Base-by-base conservation (phyloP, 2,888 invertebrate species). In the Nomada flava region DNA sequence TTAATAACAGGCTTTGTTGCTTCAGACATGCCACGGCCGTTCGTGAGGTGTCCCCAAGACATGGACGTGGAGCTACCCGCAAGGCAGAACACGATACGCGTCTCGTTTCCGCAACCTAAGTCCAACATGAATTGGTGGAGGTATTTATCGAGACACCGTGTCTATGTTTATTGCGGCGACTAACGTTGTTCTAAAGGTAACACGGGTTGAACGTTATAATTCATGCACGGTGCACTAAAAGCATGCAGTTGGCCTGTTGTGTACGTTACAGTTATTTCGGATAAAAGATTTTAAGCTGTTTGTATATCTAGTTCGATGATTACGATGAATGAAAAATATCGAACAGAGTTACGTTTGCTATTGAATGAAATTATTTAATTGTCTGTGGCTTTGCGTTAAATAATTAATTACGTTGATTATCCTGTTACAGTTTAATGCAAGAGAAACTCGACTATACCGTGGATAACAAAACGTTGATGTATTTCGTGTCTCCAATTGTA, bases 61-160 rank as follows among this genome's bases (percentile, higher is more conserved):
- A 94, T 96, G 59, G 95, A 95, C 50, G 95, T 96, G 52, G 94
- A 95, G 64, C 93, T 96, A 64, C 94, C 95, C 53, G 90, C 93
- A 26, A 94, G 95, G 55, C 94, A 95, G 85, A 93, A 92, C 57
- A 93, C 94, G 20, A 94, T 94, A 86, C 91, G 94, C 76, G 94
- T 95, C 60, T 93, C 94, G 64, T 94, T 96, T 74, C 95, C 95
- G 2, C 94, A 95, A 78, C 94, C 96, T 0, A 95, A 95, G 89
- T 95, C 96, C 50, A 96, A 96, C 92, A 95, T 96, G 90, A 96
- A 96, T 91, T 96, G 95, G 95, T 94, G 94, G 93, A 94, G 95
- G 95, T 95, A 93, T 91, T 91, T 79, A 74, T 75, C 10, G 26
- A 26, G 20, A 44, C 23, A 36, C 18, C 18, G 4, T 57, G 11